These are phyloP conservation scores for Phalangium opilio DNA, from an alignment of 2,888 invertebrate species.

Conservation along the genomic window DNA sequence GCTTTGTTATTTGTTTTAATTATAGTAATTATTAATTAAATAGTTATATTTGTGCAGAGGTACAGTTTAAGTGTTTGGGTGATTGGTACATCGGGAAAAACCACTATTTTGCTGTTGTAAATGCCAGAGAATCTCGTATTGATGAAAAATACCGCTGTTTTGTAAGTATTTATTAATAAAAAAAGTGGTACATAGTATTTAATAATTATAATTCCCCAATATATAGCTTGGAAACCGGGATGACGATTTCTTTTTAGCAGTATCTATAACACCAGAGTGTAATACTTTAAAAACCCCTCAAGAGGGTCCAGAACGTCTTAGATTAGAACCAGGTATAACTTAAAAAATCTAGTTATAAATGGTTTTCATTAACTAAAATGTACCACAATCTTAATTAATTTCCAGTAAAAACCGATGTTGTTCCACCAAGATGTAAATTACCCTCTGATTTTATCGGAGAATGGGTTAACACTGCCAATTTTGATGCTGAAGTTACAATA, in stretches of 20 bases:
- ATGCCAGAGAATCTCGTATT: slow-evolving; percentile 85
- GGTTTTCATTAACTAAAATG: not conserved
- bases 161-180: slow-evolving; percentile 23
- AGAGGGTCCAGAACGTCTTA: slow-evolving; percentile 75
- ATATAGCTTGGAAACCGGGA: slow-evolving; percentile 64
- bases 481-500: slow-evolving; percentile 81
- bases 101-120: slow-evolving; percentile 92
- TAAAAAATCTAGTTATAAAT: not conserved
- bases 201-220: not conserved
- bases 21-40: not conserved
- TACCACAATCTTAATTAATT: not conserved
- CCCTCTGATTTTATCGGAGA: slow-evolving; percentile 86
- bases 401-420: slow-evolving; percentile 59
- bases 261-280: slow-evolving; percentile 85
- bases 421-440: slow-evolving; percentile 75
- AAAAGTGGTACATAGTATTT: too few species aligned
- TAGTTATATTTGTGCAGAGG: slow-evolving; percentile 37
- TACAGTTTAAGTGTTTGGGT: slow-evolving; percentile 81
- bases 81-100: slow-evolving; percentile 94
- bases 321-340: slow-evolving; percentile 55
- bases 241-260: slow-evolving; percentile 78
- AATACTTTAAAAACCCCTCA: slow-evolving; percentile 82
- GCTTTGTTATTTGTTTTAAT: slow-evolving; percentile 4
- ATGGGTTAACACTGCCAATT: slow-evolving; percentile 95
- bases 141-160: slow-evolving; percentile 91